phyloP scores from a whole-genome alignment of 2,113 vertebrate genomes.

The Pomatorhinus ruficollis region DNA sequence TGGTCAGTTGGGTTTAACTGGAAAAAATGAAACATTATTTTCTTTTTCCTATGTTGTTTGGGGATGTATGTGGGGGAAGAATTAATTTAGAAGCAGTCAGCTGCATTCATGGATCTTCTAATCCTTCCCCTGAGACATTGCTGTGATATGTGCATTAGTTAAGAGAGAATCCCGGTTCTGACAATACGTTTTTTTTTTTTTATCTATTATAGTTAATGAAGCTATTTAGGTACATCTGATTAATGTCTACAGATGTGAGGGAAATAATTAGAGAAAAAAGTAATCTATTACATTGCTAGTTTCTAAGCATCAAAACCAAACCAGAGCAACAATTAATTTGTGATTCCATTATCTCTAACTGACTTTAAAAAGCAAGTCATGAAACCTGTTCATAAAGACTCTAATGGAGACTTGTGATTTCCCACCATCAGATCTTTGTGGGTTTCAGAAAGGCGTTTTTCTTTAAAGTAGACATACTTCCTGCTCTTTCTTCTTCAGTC shows the following conservation, averaged over 20 bases:
- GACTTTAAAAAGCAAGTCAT: not conserved
- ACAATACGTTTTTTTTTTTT: slow-evolving; percentile 35
- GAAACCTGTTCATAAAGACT: not conserved
- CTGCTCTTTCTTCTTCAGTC: not conserved
- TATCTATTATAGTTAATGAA: slow-evolving; percentile 19
- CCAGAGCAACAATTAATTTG: not conserved
- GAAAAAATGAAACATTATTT: slow-evolving; percentile 18
- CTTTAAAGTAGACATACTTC: not conserved
- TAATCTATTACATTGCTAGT: not conserved
- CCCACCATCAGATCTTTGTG: not conserved
- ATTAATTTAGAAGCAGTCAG: slow-evolving; percentile 2
- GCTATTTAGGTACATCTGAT: slow-evolving; percentile 37
- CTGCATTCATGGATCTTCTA: slow-evolving; percentile 10
- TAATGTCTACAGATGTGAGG: slow-evolving; percentile 7
- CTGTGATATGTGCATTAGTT: not conserved
- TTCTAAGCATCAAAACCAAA: slow-evolving; percentile 5
- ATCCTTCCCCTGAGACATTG: not conserved
- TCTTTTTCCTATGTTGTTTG: slow-evolving; percentile 5
- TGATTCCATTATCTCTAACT: not conserved
- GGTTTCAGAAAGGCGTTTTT: not conserved
- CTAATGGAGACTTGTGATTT: not conserved
- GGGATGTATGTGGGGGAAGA: not conserved
- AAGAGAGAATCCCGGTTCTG: slow-evolving; percentile 23
- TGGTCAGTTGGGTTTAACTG: not conserved
- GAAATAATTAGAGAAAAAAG: not conserved